phyloP scores from a whole-genome alignment of 1,140 invertebrate genomes.

The Sogatella furcifera region DNA sequence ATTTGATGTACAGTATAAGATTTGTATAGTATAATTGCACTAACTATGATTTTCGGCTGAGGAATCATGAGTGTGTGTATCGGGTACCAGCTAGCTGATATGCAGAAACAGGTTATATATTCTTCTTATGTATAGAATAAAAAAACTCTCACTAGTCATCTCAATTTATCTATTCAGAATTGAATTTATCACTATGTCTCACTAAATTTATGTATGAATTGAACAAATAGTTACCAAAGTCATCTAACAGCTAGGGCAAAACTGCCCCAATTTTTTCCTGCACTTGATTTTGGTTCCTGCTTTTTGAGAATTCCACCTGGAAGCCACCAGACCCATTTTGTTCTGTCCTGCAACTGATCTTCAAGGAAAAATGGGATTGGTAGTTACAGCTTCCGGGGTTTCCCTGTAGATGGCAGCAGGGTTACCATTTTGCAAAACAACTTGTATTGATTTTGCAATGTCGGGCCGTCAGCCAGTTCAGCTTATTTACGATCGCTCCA shows the following conservation, averaged over 20 bases:
- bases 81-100: too few relatives aligned
- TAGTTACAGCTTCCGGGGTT: not conserved
- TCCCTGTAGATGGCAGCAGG: not conserved
- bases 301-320: conserved; percentile 11
- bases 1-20: too few relatives aligned
- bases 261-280: conserved; percentile 13
- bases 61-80: too few relatives aligned
- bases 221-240: conserved; percentile 9
- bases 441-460: not conserved
- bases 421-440: not conserved
- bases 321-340: conserved; percentile 11
- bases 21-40: too few relatives aligned
- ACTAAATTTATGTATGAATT: not conserved
- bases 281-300: conserved; percentile 12
- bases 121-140: not conserved
- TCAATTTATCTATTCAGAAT: too few relatives aligned
- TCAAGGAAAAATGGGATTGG: conserved; percentile 5
- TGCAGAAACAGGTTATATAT: conserved; percentile 1
- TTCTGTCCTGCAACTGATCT: conserved; percentile 9
- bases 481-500: too few relatives aligned
- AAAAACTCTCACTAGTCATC: not conserved
- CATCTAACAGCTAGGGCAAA: conserved; percentile 10
- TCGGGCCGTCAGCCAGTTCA: too few relatives aligned
- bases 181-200: too few relatives aligned
- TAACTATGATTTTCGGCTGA: too few relatives aligned